These are phyloP conservation scores for Nesoenas mayeri DNA, from an alignment of 2,113 vertebrate species.

Conservation along the genomic window DNA sequence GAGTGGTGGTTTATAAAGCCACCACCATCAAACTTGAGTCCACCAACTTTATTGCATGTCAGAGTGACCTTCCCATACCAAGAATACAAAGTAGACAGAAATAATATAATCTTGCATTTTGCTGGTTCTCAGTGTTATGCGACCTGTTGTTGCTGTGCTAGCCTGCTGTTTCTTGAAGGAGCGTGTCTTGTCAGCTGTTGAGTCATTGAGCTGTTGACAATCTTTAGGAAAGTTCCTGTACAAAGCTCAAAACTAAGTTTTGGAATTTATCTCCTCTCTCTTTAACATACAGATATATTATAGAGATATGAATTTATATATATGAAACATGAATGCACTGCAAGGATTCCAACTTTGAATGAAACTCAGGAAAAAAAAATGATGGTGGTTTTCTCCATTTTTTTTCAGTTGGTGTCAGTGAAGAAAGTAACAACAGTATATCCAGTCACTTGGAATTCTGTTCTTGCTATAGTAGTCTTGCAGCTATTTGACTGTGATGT, in stretches of 20 bases:
- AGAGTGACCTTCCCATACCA: not conserved
- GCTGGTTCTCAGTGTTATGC: not conserved
- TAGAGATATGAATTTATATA: not conserved
- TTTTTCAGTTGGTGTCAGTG: not conserved
- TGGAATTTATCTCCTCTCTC: not conserved
- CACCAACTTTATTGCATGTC: not conserved
- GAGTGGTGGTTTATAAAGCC: not conserved
- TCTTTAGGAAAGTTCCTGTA: not conserved
- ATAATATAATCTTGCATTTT: not conserved
- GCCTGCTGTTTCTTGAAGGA: not conserved
- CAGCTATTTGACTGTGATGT: not conserved
- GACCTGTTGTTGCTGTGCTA: not conserved
- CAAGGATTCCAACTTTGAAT: not conserved
- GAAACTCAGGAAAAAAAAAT: not conserved
- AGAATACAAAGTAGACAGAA: not conserved
- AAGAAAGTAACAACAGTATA: not conserved
- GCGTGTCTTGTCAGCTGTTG: not conserved
- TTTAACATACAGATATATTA: not conserved
- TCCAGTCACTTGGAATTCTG: not conserved
- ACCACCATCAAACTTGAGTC: not conserved
- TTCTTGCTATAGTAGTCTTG: not conserved
- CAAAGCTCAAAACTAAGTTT: not conserved
- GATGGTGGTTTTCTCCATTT: not conserved
- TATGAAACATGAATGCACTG: not conserved
- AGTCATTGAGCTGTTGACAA: not conserved